Conservation (phyloP, 2,113 vertebrate species). For the Plecotus auritus region DNA sequence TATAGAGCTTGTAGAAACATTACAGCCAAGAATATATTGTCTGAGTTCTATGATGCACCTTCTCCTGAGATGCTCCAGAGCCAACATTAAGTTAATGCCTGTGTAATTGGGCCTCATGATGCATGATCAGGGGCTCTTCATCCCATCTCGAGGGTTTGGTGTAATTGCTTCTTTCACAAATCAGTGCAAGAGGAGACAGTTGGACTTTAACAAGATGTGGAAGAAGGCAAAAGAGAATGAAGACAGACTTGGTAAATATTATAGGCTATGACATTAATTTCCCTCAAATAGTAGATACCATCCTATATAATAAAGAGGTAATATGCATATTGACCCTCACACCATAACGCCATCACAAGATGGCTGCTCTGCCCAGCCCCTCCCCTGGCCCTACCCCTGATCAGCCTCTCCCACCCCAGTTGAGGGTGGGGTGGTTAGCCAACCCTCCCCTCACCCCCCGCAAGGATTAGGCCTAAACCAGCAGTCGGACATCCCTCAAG, state of each 20-base stretch:
- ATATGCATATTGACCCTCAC: too few relatives aligned
- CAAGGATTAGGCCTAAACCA: too few relatives aligned
- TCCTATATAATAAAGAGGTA: too few relatives aligned
- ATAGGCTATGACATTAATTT: neutral
- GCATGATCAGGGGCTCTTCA: neutral
- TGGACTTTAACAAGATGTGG: neutral
- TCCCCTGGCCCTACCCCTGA: too few relatives aligned
- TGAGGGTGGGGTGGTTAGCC: too few relatives aligned
- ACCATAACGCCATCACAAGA: too few relatives aligned
- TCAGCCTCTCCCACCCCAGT: too few relatives aligned
- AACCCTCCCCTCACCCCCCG: too few relatives aligned
- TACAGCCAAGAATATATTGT: neutral
- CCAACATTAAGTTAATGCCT: neutral
- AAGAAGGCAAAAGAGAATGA: neutral
- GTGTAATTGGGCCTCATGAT: neutral
- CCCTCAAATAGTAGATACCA: neutral
- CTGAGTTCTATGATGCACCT: conserved; percentile 18
- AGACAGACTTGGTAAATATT: neutral
- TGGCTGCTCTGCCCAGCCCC: too few relatives aligned
- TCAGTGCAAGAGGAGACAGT: neutral
- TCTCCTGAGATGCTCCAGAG: neutral
- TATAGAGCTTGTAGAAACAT: neutral
- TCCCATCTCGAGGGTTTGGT: neutral
- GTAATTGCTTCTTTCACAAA: neutral
- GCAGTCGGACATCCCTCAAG: too few relatives aligned